These are phyloP conservation scores for Lucilia sericata DNA, from an alignment of 1,140 invertebrate genomes.

Conservation along the genomic window DNA sequence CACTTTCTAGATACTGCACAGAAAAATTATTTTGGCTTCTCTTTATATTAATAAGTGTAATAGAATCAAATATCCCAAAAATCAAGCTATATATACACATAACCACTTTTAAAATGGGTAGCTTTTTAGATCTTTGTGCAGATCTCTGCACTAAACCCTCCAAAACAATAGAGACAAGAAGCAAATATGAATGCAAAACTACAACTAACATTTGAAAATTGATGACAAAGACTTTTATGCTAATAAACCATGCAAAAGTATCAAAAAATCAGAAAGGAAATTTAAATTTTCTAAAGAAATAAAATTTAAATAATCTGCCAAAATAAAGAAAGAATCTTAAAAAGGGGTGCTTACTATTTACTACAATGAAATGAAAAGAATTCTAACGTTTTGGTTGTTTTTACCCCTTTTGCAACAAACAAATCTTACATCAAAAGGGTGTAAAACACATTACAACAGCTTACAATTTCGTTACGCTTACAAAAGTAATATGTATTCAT, in stretches of 20 bases:
- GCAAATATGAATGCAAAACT: not conserved
- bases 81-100: too few species aligned
- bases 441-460: constrained; percentile 34
- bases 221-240: constrained; percentile 36
- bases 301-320: constrained; percentile 5
- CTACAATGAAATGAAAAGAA: not conserved
- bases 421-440: constrained; percentile 36
- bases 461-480: constrained; percentile 35
- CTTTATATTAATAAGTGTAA: too few species aligned
- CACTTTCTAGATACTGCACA: too few species aligned
- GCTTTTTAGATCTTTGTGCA: too few species aligned
- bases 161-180: not conserved
- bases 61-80: too few species aligned
- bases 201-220: not conserved
- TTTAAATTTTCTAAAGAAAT: not conserved
- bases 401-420: not conserved
- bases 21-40: too few species aligned
- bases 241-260: constrained; percentile 40
- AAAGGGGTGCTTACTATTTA: not conserved
- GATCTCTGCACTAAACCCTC: too few species aligned
- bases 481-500: not conserved
- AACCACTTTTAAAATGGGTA: too few species aligned
- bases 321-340: not conserved
- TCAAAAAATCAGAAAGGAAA: constrained; percentile 8
- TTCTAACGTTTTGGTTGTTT: not conserved